These are phyloP conservation scores for Papilio demoleus DNA, from an alignment of 2,888 invertebrate genomes.

Conservation along the genomic window DNA sequence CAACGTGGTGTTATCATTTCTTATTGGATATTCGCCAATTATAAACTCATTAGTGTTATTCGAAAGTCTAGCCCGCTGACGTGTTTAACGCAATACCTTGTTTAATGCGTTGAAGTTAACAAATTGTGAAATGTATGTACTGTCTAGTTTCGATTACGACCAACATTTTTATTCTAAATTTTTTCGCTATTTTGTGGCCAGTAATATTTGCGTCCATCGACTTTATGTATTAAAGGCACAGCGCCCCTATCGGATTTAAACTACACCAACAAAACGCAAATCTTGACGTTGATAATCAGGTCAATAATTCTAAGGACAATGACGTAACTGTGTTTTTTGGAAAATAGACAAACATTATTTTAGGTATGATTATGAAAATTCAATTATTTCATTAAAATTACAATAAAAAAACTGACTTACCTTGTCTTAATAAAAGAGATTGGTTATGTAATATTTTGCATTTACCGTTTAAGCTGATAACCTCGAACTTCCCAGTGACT, in stretches of 20 bases:
- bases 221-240: too few species aligned
- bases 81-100: background rate
- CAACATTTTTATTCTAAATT: too few species aligned
- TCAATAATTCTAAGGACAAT: too few species aligned
- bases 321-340: too few species aligned
- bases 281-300: too few species aligned
- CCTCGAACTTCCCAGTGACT: constrained; percentile 7
- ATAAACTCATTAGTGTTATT: constrained; percentile 55
- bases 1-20: constrained; percentile 38
- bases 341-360: too few species aligned
- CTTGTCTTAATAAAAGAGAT: background rate
- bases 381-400: background rate
- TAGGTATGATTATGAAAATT: background rate
- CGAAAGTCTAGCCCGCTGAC: constrained; percentile 15
- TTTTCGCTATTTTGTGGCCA: too few species aligned
- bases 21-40: constrained; percentile 65
- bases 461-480: background rate
- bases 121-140: background rate
- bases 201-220: too few species aligned
- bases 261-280: too few species aligned
- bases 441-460: background rate
- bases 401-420: background rate
- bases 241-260: too few species aligned
- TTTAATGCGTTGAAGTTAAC: background rate
- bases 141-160: too few species aligned